A percentile compares a stretch with the other conserved stretches of the same genome.
Evolutionary conservation across 2,888 invertebrate genomes (phyloP).

Genomic region (Abscondita cerata): DNA sequence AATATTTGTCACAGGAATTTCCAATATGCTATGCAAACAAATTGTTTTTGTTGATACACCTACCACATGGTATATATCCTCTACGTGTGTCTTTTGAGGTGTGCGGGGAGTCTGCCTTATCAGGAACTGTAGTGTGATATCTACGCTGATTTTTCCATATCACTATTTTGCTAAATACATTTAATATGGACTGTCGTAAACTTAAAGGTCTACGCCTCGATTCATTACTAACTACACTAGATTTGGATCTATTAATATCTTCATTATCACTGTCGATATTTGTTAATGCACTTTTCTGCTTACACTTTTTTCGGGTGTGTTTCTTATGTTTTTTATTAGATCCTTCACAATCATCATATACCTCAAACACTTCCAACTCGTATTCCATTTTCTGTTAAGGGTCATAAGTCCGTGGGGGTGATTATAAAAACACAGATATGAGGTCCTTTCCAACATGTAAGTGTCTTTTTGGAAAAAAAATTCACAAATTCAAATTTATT

Average conservation of each 20-base stretch:
- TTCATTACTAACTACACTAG: conserved; percentile 52
- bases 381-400: conserved; percentile 54
- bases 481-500: not conserved
- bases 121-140: conserved; percentile 56
- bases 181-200: conserved; percentile 69
- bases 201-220: conserved; percentile 58
- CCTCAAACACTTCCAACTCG: conserved; percentile 63
- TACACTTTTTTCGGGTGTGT: conserved; percentile 58
- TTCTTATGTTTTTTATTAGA: conserved; percentile 54
- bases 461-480: conserved; percentile 1
- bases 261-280: conserved; percentile 48
- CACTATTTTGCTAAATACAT: conserved; percentile 55
- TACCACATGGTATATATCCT: conserved; percentile 56
- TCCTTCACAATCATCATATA: conserved; percentile 54
- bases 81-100: conserved; percentile 55
- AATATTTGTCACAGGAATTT: not conserved
- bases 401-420: conserved; percentile 16
- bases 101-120: conserved; percentile 55
- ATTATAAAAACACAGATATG: conserved; percentile 16
- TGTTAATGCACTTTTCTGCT: conserved; percentile 50
- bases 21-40: too few relatives aligned
- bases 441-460: conserved; percentile 23
- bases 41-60: conserved; percentile 36
- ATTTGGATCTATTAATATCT: conserved; percentile 53
- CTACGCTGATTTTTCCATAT: conserved; percentile 61